Base-by-base conservation (phyloP, 2,888 invertebrate genomes). In the Euphydryas editha region DNA sequence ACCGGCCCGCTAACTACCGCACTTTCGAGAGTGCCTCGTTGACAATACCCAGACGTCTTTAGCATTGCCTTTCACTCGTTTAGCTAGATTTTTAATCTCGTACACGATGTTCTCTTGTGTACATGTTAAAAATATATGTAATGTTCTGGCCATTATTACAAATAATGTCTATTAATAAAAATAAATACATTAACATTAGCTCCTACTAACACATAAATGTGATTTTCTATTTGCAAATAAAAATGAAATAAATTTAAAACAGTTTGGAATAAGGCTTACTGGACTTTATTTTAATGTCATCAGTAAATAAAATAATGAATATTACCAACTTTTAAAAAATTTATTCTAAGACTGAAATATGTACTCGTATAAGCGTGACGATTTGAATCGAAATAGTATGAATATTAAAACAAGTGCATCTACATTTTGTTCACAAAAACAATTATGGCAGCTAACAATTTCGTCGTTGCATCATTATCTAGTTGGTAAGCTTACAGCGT, bases 1-100 rank as follows among this genome's bases (percentile, higher is more conserved):
- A 70, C 68, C 58, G 49, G 66, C 63, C 59, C 72, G 70, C 72
- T 72, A 70, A 72, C 72, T 70, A 59, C 70, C 60, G 65, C 67
- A 63, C 69, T 68, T 68, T 70, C 64, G 63, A 68, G 72, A 65
- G 57, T 60, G 60, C 49, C 65, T 56, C 62, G 62, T 62, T 67
- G 67, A 67, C 64, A 68, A 68, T 61, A 64, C 46, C 60, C 57
- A 64, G 59, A 64, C 60, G 60, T 56, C 60, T 64, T 60, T 60
- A 68, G 56, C 57, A 46, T 39, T 24, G 55, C 66, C 66, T 66
- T 66, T 66, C 66, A 66, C 66, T 66, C 24, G 66, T 36, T 36
- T 54, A 54, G 54, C 49, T 51, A 51, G 49, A 51, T 13, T 49
- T 49, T 24, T 51, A 51, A 51, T 51, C 49, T 24, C n/a, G 49